Base-by-base conservation (phyloP, 53 echinoderm and acorn worm species). In the Apostichopus leukothele region DNA sequence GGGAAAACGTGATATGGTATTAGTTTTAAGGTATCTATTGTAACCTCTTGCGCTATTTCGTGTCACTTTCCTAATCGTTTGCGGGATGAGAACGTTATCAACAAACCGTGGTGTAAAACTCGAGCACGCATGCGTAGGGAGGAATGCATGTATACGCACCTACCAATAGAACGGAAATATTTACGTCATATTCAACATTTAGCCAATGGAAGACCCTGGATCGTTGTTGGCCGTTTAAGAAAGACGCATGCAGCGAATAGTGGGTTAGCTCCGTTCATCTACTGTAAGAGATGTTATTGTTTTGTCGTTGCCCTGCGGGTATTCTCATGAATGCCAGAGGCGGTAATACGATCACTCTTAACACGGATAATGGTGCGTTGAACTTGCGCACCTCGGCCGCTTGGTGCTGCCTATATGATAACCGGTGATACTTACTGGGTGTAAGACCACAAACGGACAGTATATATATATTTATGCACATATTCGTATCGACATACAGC, bases 241-340 rank as follows among this genome's bases (percentile, higher is more conserved):
- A 39, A 81, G 81, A 81, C 10, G 20, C 81, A 53, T 59, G 81
- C 81, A 2, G 60, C 18, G 81, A 54, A 57, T 18, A 11, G 55
- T 53, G 55, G 60, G 81, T 81, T 81, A 54, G 81, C 19, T 55
- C 20, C 77, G 77, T 77, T 51, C 77, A 77, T 23, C 10, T 77
- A n/a, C 22, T 81, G 81, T 81, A 81, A 54, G 81, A 54, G 59
- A 53, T 81, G 81, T 81, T 81, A 53, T 80, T 76, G 77, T 51
- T 77, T 81, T 81, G 81, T 81, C 14, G 54, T 21, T 52, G 5
- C 81, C 81, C 81, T 81, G 81, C 81, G 59, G 81, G 81, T 59
- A 54, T 81, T 18, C 59, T 20, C 50, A n/a, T 53, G 21, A 54
- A 8, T 54, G 81, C 81, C 81, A 54, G 18, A 81, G 81, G 81